phyloP scores from a whole-genome alignment of 2,888 invertebrate species.

The Macrophya annulata region DNA sequence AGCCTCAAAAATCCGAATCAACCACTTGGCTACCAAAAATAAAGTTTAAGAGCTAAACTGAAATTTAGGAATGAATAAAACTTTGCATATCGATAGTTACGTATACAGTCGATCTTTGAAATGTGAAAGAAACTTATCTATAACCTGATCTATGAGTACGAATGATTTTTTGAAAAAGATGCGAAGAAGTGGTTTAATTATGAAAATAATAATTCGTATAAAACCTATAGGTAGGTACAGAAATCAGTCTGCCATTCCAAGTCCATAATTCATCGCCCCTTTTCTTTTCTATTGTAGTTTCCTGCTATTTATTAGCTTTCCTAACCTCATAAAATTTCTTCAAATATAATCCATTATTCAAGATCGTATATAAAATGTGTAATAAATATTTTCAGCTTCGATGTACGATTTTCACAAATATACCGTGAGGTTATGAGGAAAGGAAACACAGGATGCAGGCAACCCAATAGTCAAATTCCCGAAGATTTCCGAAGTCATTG shows the following conservation, averaged over 20 bases:
- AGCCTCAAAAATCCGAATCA: too few relatives aligned
- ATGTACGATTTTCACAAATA: too few relatives aligned
- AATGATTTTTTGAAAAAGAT: background rate
- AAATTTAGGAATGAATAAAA: too few relatives aligned
- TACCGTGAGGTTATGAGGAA: too few relatives aligned
- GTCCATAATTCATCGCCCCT: background rate
- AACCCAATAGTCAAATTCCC: too few relatives aligned
- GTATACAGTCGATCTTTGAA: too few relatives aligned
- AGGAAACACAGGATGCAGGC: too few relatives aligned
- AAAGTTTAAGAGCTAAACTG: too few relatives aligned
- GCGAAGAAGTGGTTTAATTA: background rate
- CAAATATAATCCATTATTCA: slow-evolving; percentile 3
- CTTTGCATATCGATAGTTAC: too few relatives aligned
- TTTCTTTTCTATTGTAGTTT: background rate
- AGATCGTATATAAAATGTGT: background rate
- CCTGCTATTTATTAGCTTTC: background rate
- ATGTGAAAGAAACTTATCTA: background rate
- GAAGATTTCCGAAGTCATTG: too few relatives aligned
- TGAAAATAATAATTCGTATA: background rate
- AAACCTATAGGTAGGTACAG: too few relatives aligned
- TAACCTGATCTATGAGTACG: background rate
- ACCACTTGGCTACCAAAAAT: too few relatives aligned
- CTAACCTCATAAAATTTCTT: background rate
- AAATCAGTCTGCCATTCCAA: slow-evolving; percentile 1
- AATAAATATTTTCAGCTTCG: background rate